These are phyloP conservation scores for Embiotoca jacksoni DNA, from an alignment of 2,113 vertebrate species.

Conservation along the genomic window DNA sequence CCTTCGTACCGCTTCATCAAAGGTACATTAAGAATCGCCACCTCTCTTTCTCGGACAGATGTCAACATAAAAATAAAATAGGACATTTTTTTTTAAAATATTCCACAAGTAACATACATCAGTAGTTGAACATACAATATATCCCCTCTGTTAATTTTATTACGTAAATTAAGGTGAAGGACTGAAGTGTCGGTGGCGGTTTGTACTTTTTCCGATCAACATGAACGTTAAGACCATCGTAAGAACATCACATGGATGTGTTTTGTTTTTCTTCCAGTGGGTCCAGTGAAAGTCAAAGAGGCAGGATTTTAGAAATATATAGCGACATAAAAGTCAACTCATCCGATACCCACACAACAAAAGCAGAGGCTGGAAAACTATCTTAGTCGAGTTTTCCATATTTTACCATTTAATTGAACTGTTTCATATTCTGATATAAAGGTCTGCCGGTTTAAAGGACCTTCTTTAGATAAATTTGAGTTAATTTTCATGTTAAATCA, in stretches of 20 bases:
- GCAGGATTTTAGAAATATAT: too few species aligned
- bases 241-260: neutral
- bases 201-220: conserved; percentile 5
- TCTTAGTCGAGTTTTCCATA: too few species aligned
- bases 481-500: too few species aligned
- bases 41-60: neutral
- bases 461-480: too few species aligned
- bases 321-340: too few species aligned
- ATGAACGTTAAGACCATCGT: conserved; percentile 18
- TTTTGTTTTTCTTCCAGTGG: neutral
- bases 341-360: too few species aligned
- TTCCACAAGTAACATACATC: neutral
- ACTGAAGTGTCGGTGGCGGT: neutral
- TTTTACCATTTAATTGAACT: too few species aligned
- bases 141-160: neutral
- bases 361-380: too few species aligned
- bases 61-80: conserved; percentile 32
- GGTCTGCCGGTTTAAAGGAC: too few species aligned
- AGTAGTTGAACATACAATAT: neutral
- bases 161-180: conserved; percentile 12
- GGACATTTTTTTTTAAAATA: conserved; percentile 34
- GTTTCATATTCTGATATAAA: too few species aligned
- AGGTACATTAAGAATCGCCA: neutral
- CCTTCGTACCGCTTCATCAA: neutral
- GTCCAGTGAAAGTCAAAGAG: neutral